These are phyloP conservation scores for Agrenia bidenticulata DNA, from an alignment of 2,888 invertebrate species.

Conservation along the genomic window DNA sequence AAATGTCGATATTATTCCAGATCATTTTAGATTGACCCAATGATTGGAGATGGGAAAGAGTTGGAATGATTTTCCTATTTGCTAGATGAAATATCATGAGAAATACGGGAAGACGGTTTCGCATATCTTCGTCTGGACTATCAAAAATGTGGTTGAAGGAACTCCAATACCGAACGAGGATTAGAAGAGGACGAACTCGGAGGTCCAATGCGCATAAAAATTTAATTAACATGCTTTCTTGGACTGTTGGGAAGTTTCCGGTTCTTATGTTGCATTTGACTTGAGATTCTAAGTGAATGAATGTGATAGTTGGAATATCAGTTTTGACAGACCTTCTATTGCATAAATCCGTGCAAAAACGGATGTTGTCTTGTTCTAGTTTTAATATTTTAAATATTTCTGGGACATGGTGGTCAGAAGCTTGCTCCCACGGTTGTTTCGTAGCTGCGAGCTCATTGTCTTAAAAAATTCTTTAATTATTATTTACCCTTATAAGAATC, in stretches of 20 bases:
- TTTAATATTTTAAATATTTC: constrained; percentile 10
- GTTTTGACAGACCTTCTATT: no score
- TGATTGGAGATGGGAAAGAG: constrained; percentile 5
- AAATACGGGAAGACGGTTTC: constrained; percentile 2
- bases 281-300: constrained; percentile 13
- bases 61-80: constrained; percentile 12
- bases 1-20: constrained; percentile 4
- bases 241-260: not conserved
- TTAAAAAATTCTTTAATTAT: not conserved
- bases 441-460: not conserved
- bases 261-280: not conserved
- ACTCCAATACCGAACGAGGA: constrained; percentile 10
- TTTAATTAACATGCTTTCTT: constrained; percentile 10
- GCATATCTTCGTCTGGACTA: not conserved
- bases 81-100: constrained; percentile 16
- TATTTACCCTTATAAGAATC: no score
- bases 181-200: constrained; percentile 13
- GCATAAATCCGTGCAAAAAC: constrained; percentile 15
- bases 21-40: not conserved
- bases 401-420: not conserved
- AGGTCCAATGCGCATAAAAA: constrained; percentile 12
- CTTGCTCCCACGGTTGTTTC: constrained; percentile 12
- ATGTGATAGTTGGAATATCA: not conserved
- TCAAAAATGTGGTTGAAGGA: not conserved
- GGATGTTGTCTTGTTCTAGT: constrained; percentile 2